A percentile compares a stretch with the other conserved stretches of the same genome.
Evolutionary conservation across 2,797 vertebrate genomes (phyloP).

Genomic region (Nyctalus aviator): DNA sequence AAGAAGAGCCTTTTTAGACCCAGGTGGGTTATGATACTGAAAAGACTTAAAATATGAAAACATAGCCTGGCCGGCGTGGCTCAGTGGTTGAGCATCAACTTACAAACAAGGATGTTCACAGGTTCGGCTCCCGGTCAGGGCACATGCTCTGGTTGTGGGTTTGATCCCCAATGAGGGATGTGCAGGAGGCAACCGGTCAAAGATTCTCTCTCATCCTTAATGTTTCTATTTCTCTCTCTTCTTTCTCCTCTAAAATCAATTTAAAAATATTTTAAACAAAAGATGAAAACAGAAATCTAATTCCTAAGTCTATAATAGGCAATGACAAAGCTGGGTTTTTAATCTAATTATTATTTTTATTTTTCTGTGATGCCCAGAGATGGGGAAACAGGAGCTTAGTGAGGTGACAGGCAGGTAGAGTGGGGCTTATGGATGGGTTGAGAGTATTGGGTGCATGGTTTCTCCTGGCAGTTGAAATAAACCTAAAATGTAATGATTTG

Average conservation of each 20-base stretch:
- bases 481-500: conserved; percentile 59
- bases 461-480: conserved; percentile 49
- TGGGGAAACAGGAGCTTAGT: not conserved
- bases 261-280: too few species aligned
- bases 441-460: not conserved
- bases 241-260: too few species aligned
- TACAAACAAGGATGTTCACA: too few species aligned
- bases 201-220: too few species aligned
- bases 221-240: too few species aligned
- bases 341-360: conserved; percentile 32
- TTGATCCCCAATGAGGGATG: too few species aligned
- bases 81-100: too few species aligned
- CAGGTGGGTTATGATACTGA: not conserved
- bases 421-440: not conserved
- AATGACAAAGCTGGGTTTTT: not conserved
- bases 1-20: not conserved
- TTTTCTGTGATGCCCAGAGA: not conserved
- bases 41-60: conserved; percentile 8
- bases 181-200: too few species aligned
- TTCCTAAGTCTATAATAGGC: not conserved
- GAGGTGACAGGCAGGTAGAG: not conserved
- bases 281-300: conserved; percentile 38
- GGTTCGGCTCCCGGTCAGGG: too few species aligned
- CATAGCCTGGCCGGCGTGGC: not conserved
- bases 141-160: too few species aligned